Percentiles rank a stretch among this genome's conserved stretches.
Conservation (phyloP, 2,113 vertebrate genomes). For the Rhizomys pruinosus region DNA sequence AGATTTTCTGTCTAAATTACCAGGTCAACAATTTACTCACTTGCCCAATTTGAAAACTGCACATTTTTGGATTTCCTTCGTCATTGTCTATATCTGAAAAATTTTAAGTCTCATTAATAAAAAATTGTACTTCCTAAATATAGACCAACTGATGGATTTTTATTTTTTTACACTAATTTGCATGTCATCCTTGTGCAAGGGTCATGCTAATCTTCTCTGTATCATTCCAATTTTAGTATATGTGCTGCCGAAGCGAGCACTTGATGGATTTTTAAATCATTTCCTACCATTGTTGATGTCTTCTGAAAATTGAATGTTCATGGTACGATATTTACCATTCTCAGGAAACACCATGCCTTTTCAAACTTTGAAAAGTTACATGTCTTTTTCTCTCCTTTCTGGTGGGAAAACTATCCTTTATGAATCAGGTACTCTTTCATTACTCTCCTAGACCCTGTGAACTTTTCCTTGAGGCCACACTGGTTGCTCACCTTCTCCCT, state of each 20-base stretch:
- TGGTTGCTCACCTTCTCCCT: not conserved
- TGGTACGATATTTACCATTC: not conserved
- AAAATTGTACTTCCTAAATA: slow-evolving; percentile 20
- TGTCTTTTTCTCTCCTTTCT: not conserved
- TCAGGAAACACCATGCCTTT: not conserved
- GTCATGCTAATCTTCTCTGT: too few species aligned
- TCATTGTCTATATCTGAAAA: not conserved
- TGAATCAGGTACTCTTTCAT: not conserved
- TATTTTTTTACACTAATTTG: too few species aligned
- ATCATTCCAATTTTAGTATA: too few species aligned
- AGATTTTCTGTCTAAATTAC: too few species aligned
- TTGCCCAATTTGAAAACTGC: too few species aligned
- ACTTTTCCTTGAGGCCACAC: not conserved
- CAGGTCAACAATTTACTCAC: too few species aligned
- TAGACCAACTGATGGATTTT: not conserved
- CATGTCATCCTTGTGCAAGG: too few species aligned
- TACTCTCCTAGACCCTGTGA: not conserved
- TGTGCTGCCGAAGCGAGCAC: too few species aligned
- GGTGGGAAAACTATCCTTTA: slow-evolving; percentile 7
- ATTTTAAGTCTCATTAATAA: not conserved
- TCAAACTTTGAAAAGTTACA: not conserved
- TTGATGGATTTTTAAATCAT: not conserved
- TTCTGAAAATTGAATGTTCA: not conserved
- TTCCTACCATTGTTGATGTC: not conserved
- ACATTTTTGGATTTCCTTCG: too few species aligned